Conservation (phyloP, 2,888 invertebrate genomes). For the Lydus trimaculatus region DNA sequence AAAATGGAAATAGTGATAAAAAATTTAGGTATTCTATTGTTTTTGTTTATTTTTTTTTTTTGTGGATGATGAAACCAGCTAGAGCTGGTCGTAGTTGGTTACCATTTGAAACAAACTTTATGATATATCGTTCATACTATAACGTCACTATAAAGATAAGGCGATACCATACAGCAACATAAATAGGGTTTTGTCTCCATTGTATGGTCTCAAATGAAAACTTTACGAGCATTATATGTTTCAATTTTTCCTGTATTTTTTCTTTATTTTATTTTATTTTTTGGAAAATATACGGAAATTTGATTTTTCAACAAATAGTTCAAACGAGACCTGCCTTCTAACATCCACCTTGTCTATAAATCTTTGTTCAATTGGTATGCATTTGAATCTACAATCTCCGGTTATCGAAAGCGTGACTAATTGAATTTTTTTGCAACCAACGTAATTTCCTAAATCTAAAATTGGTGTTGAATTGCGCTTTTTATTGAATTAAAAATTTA, state of each 20-base stretch:
- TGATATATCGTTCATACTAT: background rate
- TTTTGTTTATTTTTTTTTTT: no score
- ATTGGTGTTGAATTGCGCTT: no score
- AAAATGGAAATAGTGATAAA: no score
- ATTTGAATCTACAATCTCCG: background rate
- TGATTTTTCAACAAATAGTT: conserved; percentile 15
- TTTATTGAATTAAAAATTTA: no score
- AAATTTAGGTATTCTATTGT: no score
- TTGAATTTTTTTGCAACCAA: no score
- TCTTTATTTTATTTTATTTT: no score
- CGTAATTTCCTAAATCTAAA: no score
- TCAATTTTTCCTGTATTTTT: conserved; percentile 4
- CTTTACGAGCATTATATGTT: background rate
- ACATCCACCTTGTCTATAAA: background rate
- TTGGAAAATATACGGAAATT: conserved; percentile 21
- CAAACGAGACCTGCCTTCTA: no score
- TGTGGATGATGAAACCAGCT: no score
- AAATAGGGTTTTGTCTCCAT: no score
- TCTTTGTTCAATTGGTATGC: background rate
- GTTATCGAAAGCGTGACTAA: no score
- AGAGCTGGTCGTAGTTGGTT: background rate
- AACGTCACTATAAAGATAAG: background rate
- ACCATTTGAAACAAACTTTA: background rate
- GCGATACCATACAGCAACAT: background rate
- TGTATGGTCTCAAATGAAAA: background rate